Percentiles rank a stretch among this genome's conserved stretches.
phyloP scores from a whole-genome alignment of 2,888 invertebrate species.

The Scelioninae gen. 2 region DNA sequence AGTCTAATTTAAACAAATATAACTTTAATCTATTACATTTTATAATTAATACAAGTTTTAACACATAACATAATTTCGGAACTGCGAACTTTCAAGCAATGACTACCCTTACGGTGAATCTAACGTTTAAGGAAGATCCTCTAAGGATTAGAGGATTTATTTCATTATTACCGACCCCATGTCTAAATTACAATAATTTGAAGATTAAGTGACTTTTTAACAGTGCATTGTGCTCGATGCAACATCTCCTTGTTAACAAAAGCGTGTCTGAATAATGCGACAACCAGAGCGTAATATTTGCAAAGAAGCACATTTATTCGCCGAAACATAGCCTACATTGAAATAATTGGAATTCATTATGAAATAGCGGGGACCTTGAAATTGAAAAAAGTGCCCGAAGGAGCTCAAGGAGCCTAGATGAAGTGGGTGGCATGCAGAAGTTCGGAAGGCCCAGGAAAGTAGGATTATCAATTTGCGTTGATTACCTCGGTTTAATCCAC shows the following conservation, averaged over 20 bases:
- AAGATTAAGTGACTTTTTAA: no score
- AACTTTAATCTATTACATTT: no score
- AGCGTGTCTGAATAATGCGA: not conserved
- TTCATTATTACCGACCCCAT: no score
- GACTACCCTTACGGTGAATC: no score
- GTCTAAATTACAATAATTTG: not conserved
- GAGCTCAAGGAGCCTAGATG: conserved; percentile 45
- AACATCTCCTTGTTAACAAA: not conserved
- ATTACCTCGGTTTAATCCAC: conserved; percentile 73
- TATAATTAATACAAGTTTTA: not conserved
- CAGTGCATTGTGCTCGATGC: no score
- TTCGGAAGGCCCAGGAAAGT: conserved; percentile 64
- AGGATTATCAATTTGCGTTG: conserved; percentile 73
- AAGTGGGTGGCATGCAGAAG: conserved; percentile 55
- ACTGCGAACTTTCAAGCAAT: no score
- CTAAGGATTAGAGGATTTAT: no score
- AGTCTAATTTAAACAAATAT: not conserved
- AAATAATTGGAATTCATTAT: conserved; percentile 52
- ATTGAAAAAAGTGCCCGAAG: conserved; percentile 43
- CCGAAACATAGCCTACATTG: conserved; percentile 23
- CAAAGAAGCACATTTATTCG: conserved; percentile 19
- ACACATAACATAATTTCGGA: no score
- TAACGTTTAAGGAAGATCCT: no score
- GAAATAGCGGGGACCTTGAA: conserved; percentile 44
- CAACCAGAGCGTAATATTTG: conserved; percentile 2